A percentile compares a stretch with the other conserved stretches of the same genome.
Conservation (phyloP, 1,140 invertebrate genomes). For the Drosophila kurseongensis region DNA sequence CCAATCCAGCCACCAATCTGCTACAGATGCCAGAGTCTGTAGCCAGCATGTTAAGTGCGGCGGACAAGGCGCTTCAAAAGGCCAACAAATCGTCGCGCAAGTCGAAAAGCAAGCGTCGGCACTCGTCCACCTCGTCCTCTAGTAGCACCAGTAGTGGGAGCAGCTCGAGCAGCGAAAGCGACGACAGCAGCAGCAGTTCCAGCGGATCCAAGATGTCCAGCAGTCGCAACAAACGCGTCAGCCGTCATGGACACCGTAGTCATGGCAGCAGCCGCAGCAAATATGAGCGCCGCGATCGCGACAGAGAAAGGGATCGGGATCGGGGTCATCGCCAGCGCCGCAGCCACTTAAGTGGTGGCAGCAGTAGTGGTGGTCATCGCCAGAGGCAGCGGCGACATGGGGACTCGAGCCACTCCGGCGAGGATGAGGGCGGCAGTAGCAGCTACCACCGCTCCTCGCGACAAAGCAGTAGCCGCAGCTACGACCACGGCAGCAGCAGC, state of each 20-base stretch:
- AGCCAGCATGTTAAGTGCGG: constrained; percentile 60
- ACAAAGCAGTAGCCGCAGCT: constrained; percentile 41
- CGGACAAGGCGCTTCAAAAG: constrained; percentile 66
- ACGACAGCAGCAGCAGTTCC: constrained; percentile 32
- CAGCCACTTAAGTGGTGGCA: constrained; percentile 16
- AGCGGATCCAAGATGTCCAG: constrained; percentile 53
- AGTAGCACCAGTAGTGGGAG: constrained; percentile 50
- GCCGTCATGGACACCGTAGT: constrained; percentile 30
- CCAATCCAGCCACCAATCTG: constrained; percentile 69
- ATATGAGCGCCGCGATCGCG: constrained; percentile 37
- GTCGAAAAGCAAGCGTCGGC: constrained; percentile 39
- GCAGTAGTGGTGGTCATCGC: constrained; percentile 16
- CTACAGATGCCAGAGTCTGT: constrained; percentile 71
- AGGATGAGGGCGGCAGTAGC: constrained; percentile 37
- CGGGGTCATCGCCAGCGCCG: constrained; percentile 19
- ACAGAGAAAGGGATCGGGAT: constrained; percentile 29
- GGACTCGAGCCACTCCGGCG: constrained; percentile 57
- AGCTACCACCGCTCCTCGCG: constrained; percentile 40
- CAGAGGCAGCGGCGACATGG: constrained; percentile 13
- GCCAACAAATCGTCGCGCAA: constrained; percentile 55
- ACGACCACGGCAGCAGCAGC: constrained; percentile 51
- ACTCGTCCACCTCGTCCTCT: constrained; percentile 55
- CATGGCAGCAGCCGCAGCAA: constrained; percentile 33
- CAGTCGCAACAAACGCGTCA: constrained; percentile 32
- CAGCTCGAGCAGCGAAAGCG: constrained; percentile 44